phyloP scores from a whole-genome alignment of 1,140 invertebrate genomes.

The Penaeus indicus region DNA sequence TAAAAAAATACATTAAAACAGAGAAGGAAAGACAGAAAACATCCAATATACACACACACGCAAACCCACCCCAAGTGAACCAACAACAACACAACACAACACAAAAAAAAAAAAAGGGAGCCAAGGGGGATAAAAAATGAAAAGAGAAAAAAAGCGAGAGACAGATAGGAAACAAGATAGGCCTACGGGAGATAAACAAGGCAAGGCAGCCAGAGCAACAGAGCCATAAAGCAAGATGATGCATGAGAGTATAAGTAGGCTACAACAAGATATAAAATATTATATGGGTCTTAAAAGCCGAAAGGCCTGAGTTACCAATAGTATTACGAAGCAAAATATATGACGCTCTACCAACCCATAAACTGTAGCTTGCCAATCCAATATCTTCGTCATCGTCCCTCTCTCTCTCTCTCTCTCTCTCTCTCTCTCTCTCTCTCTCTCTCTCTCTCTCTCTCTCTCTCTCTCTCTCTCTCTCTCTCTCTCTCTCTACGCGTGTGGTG shows the following conservation, averaged over 20 bases:
- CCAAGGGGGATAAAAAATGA: too few species aligned
- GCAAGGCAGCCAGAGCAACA: too few species aligned
- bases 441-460: not conserved
- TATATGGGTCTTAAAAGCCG: slow-evolving; percentile 15
- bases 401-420: not conserved
- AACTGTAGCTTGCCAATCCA: slow-evolving; percentile 13
- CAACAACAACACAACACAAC: too few species aligned
- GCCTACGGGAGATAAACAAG: too few species aligned
- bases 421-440: not conserved
- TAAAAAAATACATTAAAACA: not conserved
- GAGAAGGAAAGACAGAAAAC: not conserved
- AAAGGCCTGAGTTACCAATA: not conserved
- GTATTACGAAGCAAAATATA: slow-evolving; percentile 8
- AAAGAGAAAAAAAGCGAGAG: too few species aligned
- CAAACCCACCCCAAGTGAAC: too few species aligned
- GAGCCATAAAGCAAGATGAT: too few species aligned
- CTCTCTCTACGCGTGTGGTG: too few species aligned
- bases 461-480: not conserved
- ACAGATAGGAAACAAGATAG: too few species aligned
- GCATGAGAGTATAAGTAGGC: slow-evolving; percentile 6
- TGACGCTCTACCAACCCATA: slow-evolving; percentile 11
- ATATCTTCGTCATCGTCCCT: not conserved
- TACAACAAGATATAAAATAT: slow-evolving; percentile 20
- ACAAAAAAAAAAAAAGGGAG: too few species aligned
- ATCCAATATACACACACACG: not conserved